A percentile compares a stretch with the other conserved stretches of the same genome.
phyloP scores from a whole-genome alignment of 2,888 invertebrate species.

The Eristalis intricaria region DNA sequence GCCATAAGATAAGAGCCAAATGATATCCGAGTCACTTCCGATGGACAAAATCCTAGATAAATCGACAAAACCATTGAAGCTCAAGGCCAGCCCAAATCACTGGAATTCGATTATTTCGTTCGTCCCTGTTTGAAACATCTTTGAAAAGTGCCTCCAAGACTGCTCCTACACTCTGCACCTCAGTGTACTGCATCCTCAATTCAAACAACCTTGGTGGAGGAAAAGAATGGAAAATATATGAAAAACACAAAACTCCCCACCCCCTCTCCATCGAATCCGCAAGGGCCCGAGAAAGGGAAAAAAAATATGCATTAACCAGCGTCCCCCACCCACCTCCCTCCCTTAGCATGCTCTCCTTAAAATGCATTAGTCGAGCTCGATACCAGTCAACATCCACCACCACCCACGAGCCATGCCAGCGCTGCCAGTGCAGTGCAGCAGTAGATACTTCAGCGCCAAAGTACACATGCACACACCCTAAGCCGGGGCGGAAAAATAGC shows the following conservation, averaged over 20 bases:
- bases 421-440: not conserved
- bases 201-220: conserved; percentile 19
- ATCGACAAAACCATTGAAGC: too few relatives aligned
- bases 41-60: too few relatives aligned
- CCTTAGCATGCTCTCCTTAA: conserved; percentile 32
- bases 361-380: conserved; percentile 52
- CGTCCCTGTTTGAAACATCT: too few relatives aligned
- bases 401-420: not conserved
- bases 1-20: too few relatives aligned
- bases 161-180: not conserved
- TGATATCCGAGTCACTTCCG: too few relatives aligned
- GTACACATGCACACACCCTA: conserved; percentile 36
- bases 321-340: not conserved
- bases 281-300: not conserved
- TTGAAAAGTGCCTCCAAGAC: conserved; percentile 18
- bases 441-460: not conserved
- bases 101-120: too few relatives aligned
- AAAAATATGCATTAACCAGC: conserved; percentile 43
- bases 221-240: not conserved
- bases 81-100: too few relatives aligned
- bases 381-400: conserved; percentile 18
- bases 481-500: conserved; percentile 67
- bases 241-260: not conserved
- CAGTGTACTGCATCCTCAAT: conserved; percentile 21
- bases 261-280: not conserved